Evolutionary conservation across 2,888 invertebrate species (phyloP), one percentile per base, ranked within the genome.

Genomic region (Pemphredon lugubris): DNA sequence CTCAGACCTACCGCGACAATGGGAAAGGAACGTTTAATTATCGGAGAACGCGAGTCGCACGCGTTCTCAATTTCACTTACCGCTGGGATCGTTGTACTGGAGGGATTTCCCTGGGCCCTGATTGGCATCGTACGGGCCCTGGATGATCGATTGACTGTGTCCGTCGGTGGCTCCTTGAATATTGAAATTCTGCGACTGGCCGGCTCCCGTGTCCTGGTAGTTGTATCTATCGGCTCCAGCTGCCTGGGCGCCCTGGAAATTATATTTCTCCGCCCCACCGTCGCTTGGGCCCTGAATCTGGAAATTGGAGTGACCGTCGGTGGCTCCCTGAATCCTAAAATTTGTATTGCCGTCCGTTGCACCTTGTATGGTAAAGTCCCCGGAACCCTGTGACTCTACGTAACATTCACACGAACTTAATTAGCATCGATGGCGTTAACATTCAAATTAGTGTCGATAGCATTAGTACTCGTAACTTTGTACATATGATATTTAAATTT

Each of bases 41-140:
- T n/a, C n/a, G n/a, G n/a, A n/a, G n/a, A n/a, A n/a, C n/a, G n/a
- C n/a, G n/a, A n/a, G n/a, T n/a, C n/a, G n/a, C n/a, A n/a, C n/a
- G n/a, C n/a, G n/a, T n/a, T n/a, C n/a, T n/a, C n/a, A n/a, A n/a
- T n/a, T 26, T 26, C 7, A 20, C 65, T 65, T 77, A 88, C 89
- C 88, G 73, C 82, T 86, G 13, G 88, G 86, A 71, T 89, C 88
- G 64, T 84, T 78, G 67, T 89, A 89, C 13, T 87, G 72, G 30
- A 89, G 78, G 3, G 89, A 82, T 59, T 86, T 80, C 1, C 72
- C 74, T 2, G 48, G 37, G 18, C 11, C 70, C 11, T 73, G 76
- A 64, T 74, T 77, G 4, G 53, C 16, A 16, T 87, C 81, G 23
- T 88, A 86, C 1, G 84, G 74, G 16, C 77, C 75, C 42, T 84